Evolutionary conservation across 2,888 invertebrate genomes (phyloP).

Genomic region (Archips xylosteana): DNA sequence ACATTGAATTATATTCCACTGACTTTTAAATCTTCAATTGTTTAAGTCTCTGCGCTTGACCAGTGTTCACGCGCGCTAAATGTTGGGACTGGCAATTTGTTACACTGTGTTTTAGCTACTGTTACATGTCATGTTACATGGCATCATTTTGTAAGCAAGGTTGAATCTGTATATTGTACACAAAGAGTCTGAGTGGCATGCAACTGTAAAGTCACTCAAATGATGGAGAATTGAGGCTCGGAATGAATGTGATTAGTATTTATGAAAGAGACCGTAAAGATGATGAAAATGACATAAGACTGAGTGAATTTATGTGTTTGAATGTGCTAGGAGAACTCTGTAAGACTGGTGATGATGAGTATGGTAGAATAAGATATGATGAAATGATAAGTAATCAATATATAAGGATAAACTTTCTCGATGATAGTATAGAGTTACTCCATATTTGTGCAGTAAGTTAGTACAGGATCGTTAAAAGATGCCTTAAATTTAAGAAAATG

Average conservation of each 20-base stretch:
- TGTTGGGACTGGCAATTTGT: background rate
- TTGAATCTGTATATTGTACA: too few species aligned
- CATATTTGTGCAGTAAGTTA: background rate
- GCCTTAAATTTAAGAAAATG: background rate
- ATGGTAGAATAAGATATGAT: conserved; percentile 49
- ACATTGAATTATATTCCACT: too few species aligned
- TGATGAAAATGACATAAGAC: conserved; percentile 67
- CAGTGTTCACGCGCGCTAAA: background rate
- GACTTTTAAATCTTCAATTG: too few species aligned
- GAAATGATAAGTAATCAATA: conserved; percentile 36
- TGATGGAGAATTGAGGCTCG: background rate
- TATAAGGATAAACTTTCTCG: background rate
- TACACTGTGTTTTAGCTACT: too few species aligned
- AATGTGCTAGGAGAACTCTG: conserved; percentile 42
- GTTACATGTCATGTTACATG: too few species aligned
- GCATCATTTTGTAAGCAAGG: too few species aligned
- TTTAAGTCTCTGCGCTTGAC: too few species aligned
- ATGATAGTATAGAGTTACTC: background rate
- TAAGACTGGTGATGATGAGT: conserved; percentile 31
- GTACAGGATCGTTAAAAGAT: conserved; percentile 17
- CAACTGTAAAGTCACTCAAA: background rate
- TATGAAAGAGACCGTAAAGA: conserved; percentile 46
- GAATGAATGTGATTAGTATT: conserved; percentile 8
- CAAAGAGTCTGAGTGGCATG: background rate
- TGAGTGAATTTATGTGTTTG: conserved; percentile 60